These are phyloP conservation scores for Cryptophagus acutangulus DNA, from an alignment of 2,888 invertebrate genomes.

Conservation along the genomic window DNA sequence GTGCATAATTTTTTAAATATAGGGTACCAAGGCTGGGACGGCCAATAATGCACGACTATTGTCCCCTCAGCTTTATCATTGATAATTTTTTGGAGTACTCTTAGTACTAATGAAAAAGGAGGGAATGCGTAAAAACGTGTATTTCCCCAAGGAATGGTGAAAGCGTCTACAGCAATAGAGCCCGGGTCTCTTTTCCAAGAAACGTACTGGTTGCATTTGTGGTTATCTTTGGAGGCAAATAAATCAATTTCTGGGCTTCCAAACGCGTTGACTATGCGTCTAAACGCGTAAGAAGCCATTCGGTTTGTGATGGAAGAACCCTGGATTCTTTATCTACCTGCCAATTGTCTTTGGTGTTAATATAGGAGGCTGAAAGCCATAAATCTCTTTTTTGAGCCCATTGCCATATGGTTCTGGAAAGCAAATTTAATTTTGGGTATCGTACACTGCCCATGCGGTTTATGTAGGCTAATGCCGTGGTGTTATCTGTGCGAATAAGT, in stretches of 20 bases:
- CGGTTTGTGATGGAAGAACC: not conserved
- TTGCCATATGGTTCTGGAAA: conserved; percentile 25
- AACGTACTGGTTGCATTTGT: conserved; percentile 22
- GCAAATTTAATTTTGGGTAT: conserved; percentile 17
- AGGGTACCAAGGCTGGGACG: conserved; percentile 15
- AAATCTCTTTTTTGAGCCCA: conserved; percentile 15
- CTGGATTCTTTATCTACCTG: conserved; percentile 13
- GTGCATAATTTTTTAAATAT: conserved; percentile 11
- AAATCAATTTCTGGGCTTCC: conserved; percentile 5
- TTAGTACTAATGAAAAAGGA: conserved; percentile 31
- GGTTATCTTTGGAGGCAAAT: not conserved
- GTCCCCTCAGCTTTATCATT: conserved; percentile 22
- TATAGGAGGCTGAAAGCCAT: conserved; percentile 17
- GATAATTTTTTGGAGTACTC: conserved; percentile 31
- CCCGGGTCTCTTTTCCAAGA: conserved; percentile 26
- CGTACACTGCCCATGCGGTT: conserved; percentile 23
- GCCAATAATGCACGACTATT: conserved; percentile 10
- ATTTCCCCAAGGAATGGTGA: conserved; percentile 23
- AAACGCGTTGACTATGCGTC: conserved; percentile 3
- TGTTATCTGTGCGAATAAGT: no score
- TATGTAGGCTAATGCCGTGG: no score
- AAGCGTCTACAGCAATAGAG: conserved; percentile 28
- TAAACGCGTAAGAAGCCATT: not conserved
- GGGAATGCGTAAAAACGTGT: conserved; percentile 17
- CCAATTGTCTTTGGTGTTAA: conserved; percentile 15